Base-by-base conservation (phyloP, 2,888 invertebrate genomes). In the Linyphia triangularis region DNA sequence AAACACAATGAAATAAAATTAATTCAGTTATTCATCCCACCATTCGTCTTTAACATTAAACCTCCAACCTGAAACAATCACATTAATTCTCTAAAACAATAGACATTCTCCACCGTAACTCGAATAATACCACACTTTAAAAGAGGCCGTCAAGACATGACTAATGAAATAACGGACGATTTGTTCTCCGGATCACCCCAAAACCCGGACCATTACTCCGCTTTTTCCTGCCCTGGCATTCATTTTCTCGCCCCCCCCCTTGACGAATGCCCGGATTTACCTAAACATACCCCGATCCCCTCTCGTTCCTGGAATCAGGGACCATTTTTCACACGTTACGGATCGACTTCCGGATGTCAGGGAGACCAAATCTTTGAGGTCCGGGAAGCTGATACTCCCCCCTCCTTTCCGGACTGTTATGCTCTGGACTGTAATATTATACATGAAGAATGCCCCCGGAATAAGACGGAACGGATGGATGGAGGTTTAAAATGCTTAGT, bases 251-350 rank as follows among this genome's bases (percentile, higher is more conserved):
- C 26, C 13, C 30, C 43, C 59, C 67, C 75, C 67, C 67, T 67
- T 85, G 84, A 85, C 75, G 84, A 85, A 85, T 85, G 65, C 67
- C 75, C 43, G 77, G 77, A 77, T 77, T 85, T 85, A 67, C 75
- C 75, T 43, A 77, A n/a, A 77, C 77, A 85, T 57, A 85, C 77
- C 75, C 75, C 84, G 83, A n/a, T 40, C 73, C 83, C 43, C 73
- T 33, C 43, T 22, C 72, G 37, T 65, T 65, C 81, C 70, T 5
- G 19, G 72, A 72, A 82, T 82, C 82, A 43, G 63, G 72, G 37
- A 51, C 67, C 84, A 85, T 85, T 77, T 85, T 67, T 85, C 84
- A 85, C 84, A 37, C 75, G 24, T 24, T 43, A 26, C 40, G 82
- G 72, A 72, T 70, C 70, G 33, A 72, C 70, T 82, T 82, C 82